These are phyloP conservation scores for Drosophila dunni DNA, from an alignment of 1,140 invertebrate genomes.

Conservation along the genomic window DNA sequence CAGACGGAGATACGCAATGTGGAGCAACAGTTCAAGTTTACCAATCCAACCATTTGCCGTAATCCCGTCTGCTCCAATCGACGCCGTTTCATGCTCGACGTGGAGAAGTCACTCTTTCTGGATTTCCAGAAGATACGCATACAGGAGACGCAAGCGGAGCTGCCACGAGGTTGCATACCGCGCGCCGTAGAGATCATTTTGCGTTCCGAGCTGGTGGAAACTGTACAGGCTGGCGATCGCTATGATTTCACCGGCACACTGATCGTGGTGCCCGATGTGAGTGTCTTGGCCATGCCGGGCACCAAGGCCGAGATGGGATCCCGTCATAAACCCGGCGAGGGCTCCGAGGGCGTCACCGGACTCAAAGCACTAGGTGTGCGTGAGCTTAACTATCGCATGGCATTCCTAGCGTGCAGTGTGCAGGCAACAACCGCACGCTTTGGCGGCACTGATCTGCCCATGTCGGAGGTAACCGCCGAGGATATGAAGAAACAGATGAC, in stretches of 20 bases:
- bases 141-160: constrained; percentile 98
- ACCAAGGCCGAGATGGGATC: constrained; percentile 93
- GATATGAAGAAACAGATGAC: constrained; percentile 97
- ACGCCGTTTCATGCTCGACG: constrained; percentile 94
- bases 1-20: constrained; percentile 97
- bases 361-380: constrained; percentile 97
- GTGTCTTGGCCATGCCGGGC: constrained; percentile 93
- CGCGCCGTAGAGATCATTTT: constrained; percentile 98
- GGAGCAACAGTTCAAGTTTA: constrained; percentile 99
- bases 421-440: constrained; percentile 93
- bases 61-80: constrained; percentile 98
- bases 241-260: constrained; percentile 99
- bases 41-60: constrained; percentile 96
- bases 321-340: constrained; percentile 89
- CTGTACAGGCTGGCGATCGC: constrained; percentile 93
- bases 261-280: constrained; percentile 99
- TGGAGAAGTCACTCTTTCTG: constrained; percentile 97
- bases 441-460: constrained; percentile 90
- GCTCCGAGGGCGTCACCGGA: constrained; percentile 95
- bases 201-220: constrained; percentile 98
- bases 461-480: constrained; percentile 95
- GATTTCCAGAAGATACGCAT: constrained; percentile 99
- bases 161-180: constrained; percentile 98
- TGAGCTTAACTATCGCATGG: constrained; percentile 97
- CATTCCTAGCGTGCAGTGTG: constrained; percentile 97